These are phyloP conservation scores for Pipra filicauda DNA, from an alignment of 2,113 vertebrate species.

Conservation along the genomic window DNA sequence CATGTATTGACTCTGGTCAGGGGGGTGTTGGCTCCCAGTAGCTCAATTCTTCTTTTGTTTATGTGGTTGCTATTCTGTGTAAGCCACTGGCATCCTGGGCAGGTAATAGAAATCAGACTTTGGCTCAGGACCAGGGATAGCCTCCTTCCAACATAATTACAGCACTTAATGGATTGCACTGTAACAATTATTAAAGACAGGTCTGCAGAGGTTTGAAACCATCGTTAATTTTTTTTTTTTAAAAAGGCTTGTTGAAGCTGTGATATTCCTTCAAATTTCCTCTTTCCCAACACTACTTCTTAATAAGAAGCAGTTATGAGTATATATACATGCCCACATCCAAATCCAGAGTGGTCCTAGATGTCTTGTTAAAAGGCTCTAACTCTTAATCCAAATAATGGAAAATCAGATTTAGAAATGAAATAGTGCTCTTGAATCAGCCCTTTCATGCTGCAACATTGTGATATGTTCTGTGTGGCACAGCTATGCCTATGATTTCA, in stretches of 20 bases:
- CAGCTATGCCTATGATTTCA: neutral
- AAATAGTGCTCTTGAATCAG: neutral
- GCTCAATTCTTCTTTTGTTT: neutral
- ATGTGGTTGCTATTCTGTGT: neutral
- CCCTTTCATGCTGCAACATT: neutral
- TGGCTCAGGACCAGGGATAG: slow-evolving; percentile 29
- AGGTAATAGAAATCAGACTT: neutral
- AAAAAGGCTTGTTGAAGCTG: neutral
- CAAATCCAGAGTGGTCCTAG: neutral
- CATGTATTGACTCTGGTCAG: neutral
- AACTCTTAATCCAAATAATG: slow-evolving; percentile 1
- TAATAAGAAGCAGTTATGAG: neutral
- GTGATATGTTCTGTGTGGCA: neutral
- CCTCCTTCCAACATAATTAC: slow-evolving; percentile 14
- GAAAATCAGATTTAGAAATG: neutral
- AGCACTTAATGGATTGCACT: neutral
- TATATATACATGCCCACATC: neutral
- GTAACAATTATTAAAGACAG: slow-evolving; percentile 16
- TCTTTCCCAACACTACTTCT: neutral
- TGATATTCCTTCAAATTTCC: neutral
- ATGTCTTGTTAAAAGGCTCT: neutral
- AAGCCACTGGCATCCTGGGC: neutral
- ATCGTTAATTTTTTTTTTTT: neutral
- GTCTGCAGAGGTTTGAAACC: neutral
- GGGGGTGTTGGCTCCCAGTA: neutral